Evolutionary conservation across 1,140 invertebrate species (phyloP), one percentile per base, ranked within the genome.

Genomic region (Reticulitermes speratus): DNA sequence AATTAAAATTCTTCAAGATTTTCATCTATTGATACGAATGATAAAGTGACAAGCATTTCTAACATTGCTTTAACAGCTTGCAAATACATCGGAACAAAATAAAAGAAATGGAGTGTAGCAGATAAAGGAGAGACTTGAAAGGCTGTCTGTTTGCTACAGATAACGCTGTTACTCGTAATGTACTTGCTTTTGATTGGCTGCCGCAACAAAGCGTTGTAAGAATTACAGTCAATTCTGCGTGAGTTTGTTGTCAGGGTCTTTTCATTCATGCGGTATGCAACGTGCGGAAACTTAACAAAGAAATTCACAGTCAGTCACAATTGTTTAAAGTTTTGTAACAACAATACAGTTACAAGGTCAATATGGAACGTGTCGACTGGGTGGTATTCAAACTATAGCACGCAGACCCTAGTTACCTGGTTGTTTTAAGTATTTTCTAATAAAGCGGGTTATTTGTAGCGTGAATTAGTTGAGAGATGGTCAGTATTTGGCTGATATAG

Each of bases 91-190:
- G 25, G 65, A 75, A 75, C 65, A 30, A 75, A 75, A 75, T 30
- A 30, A 75, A 25, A 75, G 19, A 55, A 21, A 21, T 12, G 19
- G 52, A 55, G 9, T 9, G 9, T 48, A 23, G 21, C 6, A 75
- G 65, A 75, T 75, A 75, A 75, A 75, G n/a, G 65, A 75, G n/a
- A 25, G n/a, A n/a, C 65, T n/a, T 75, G 65, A 75, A 75, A 75
- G 65, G 65, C 65, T 30, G 65, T 75, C 65, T 75, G 65, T 75
- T 14, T 75, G 65, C 65, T 75, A n/a, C 65, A 75, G 65, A 75
- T 75, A 75, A 30, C 25, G 25, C n/a, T 75, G 5, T 75, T 30
- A 75, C 65, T 75, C 65, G 65, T 75, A 75, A n/a, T 75, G n/a
- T 14, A 30, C 65, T 30, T 8, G n/a, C 65, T 75, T 75, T 75